A percentile compares a stretch with the other conserved stretches of the same genome.
These are phyloP conservation scores for Hirudinaria manillensis DNA, from an alignment of 2,888 invertebrate species.

Conservation along the genomic window DNA sequence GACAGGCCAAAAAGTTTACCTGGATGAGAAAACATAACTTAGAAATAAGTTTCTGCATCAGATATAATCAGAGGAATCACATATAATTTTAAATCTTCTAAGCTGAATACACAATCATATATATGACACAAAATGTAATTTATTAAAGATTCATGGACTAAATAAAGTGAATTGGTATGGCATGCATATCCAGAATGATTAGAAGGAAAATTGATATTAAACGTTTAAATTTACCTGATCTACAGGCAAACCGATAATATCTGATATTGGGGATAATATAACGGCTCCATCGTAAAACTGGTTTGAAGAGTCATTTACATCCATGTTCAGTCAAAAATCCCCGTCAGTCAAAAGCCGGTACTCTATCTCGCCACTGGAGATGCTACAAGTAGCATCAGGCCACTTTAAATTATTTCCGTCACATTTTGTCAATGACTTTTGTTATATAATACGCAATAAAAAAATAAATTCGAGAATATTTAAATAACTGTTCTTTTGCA, in stretches of 20 bases:
- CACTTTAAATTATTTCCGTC: too few relatives aligned
- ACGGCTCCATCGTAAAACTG: constrained; percentile 26
- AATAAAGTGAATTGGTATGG: too few relatives aligned
- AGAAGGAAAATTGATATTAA: neutral
- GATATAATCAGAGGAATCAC: neutral
- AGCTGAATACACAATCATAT: neutral
- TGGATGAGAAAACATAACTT: constrained; percentile 27
- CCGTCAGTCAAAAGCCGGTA: too few relatives aligned
- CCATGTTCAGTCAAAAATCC: neutral
- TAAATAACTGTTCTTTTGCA: too few relatives aligned
- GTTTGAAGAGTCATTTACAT: neutral
- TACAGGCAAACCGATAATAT: constrained; percentile 6
- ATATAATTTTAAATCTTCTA: neutral
- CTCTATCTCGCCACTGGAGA: too few relatives aligned
- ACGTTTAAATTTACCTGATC: constrained; percentile 13
- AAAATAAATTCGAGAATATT: too few relatives aligned
- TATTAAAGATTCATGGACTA: too few relatives aligned
- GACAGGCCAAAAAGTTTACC: constrained; percentile 39
- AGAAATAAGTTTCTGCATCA: neutral
- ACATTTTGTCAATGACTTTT: too few relatives aligned
- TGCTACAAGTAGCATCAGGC: too few relatives aligned
- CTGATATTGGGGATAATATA: constrained; percentile 4
- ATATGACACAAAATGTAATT: neutral
- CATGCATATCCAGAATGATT: too few relatives aligned
- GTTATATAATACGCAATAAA: too few relatives aligned